Conservation (phyloP, 2,113 vertebrate species). For the Ranitomeya imitator region DNA sequence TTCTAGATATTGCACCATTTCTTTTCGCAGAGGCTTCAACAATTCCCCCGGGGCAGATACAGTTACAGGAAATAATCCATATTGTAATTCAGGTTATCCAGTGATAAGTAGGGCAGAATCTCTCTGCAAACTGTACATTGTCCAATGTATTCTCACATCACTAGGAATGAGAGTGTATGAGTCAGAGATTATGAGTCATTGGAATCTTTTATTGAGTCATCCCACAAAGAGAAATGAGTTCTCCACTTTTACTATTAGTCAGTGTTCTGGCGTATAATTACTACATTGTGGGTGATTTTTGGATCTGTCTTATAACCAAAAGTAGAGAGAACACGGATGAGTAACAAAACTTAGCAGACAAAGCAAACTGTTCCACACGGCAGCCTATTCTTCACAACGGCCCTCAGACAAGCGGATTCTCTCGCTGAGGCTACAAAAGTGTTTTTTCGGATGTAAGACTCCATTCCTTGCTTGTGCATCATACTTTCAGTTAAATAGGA, state of each 20-base stretch:
- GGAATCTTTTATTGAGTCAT: conserved; percentile 1
- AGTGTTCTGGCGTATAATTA: neutral
- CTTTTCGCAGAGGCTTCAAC: too few relatives aligned
- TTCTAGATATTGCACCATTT: too few relatives aligned
- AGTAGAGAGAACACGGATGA: neutral
- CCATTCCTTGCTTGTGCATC: neutral
- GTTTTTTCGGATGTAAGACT: neutral
- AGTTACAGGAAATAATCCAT: neutral
- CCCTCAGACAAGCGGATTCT: neutral
- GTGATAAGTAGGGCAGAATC: neutral
- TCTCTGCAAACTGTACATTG: neutral
- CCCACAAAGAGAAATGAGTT: neutral
- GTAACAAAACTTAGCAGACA: neutral
- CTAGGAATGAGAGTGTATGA: neutral
- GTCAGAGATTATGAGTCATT: neutral
- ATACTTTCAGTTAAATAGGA: neutral
- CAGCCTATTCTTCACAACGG: neutral
- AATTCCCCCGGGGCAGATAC: too few relatives aligned
- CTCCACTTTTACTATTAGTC: neutral
- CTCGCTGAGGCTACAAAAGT: neutral
- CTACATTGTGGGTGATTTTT: neutral
- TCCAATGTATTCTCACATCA: neutral
- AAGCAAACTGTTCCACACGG: neutral
- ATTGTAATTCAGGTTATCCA: neutral
- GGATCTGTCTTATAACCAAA: neutral